These are phyloP conservation scores for Stichopus chloronotus DNA, from an alignment of 35 echinoderm and acorn worm genomes.

Conservation along the genomic window DNA sequence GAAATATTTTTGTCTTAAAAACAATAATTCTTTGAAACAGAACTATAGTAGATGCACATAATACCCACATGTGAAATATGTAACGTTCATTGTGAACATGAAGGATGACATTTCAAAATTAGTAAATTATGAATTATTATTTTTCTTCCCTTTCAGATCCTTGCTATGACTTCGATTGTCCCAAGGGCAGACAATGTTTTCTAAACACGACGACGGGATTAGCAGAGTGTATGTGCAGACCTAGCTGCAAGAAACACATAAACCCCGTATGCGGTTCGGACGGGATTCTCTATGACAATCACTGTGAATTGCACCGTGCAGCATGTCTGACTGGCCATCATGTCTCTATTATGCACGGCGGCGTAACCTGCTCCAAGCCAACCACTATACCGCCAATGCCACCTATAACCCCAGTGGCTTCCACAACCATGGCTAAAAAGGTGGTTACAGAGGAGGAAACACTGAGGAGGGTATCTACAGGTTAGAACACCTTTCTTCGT, in stretches of 20 bases:
- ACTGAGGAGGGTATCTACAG: background rate
- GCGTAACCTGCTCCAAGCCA: slow-evolving; percentile 46
- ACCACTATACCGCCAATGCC: slow-evolving; percentile 40
- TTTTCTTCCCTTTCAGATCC: slow-evolving; percentile 53
- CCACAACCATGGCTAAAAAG: background rate
- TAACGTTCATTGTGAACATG: too few relatives aligned
- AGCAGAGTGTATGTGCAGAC: slow-evolving; percentile 79
- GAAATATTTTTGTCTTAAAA: too few relatives aligned
- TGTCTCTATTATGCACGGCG: slow-evolving; percentile 66
- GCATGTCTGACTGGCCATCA: slow-evolving; percentile 68
- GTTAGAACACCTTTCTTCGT: background rate
- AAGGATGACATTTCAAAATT: too few relatives aligned
- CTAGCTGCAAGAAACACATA: slow-evolving; percentile 64
- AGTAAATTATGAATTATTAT: too few relatives aligned
- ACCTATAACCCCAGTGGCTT: slow-evolving; percentile 28
- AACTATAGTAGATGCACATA: too few relatives aligned
- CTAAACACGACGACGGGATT: slow-evolving; percentile 63
- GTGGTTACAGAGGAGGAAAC: background rate
- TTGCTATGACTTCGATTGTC: slow-evolving; percentile 69
- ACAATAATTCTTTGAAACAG: too few relatives aligned
- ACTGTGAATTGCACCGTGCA: slow-evolving; percentile 90
- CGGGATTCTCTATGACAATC: slow-evolving; percentile 87
- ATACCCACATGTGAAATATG: too few relatives aligned
- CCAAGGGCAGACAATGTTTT: slow-evolving; percentile 73
- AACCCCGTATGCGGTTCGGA: slow-evolving; percentile 91